Conservation (phyloP, 2,888 invertebrate species). For the Dynastes grantii region DNA sequence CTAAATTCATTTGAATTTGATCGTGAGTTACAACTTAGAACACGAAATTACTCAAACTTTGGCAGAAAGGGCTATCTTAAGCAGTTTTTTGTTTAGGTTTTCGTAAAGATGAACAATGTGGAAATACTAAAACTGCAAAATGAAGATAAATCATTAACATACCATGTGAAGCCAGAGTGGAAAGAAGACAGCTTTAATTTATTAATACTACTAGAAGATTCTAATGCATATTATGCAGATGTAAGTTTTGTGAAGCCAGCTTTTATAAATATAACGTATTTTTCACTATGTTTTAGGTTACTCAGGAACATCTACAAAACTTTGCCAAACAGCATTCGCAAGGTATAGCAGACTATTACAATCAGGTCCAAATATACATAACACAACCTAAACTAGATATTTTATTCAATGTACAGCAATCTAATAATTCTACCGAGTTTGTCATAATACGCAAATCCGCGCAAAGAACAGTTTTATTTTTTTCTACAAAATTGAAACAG, state of each 20-base stretch:
- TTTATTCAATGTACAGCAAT: conserved; percentile 48
- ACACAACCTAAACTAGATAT: conserved; percentile 44
- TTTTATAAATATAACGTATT: conserved; percentile 6
- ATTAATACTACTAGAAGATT: conserved; percentile 49
- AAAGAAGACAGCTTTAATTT: conserved; percentile 51
- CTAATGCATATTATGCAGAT: conserved; percentile 52
- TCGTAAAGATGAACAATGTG: background rate
- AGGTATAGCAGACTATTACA: conserved; percentile 53
- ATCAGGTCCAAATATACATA: conserved; percentile 53
- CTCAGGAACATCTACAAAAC: conserved; percentile 51
- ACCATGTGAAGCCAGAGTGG: conserved; percentile 54
- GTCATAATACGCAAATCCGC: conserved; percentile 52
- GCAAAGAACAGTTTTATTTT: conserved; percentile 55
- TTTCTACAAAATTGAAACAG: conserved; percentile 54
- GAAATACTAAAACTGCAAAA: conserved; percentile 43
- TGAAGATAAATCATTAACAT: conserved; percentile 50
- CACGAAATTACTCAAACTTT: too few species aligned
- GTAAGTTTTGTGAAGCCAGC: conserved; percentile 43
- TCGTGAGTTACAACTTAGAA: too few species aligned
- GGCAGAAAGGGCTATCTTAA: too few species aligned
- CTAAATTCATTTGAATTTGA: too few species aligned
- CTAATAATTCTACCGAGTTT: conserved; percentile 50
- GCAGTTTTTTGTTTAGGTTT: background rate
- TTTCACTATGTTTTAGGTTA: conserved; percentile 52
- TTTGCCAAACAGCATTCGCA: conserved; percentile 55